Evolutionary conservation across 2,888 invertebrate species (phyloP).

Genomic region (Apoderus coryli): DNA sequence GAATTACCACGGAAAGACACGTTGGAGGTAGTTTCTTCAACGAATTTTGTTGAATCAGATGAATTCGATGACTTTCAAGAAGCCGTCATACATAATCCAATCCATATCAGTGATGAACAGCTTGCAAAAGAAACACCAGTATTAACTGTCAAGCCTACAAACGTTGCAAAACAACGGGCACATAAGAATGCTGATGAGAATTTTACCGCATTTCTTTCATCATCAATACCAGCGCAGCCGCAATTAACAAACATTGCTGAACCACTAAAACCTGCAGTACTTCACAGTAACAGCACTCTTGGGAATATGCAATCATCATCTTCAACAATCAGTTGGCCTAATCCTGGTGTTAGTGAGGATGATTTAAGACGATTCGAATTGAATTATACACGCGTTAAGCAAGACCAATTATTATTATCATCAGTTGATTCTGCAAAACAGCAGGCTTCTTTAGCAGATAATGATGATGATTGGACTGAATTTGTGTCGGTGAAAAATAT

Average conservation of each 20-base stretch:
- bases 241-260: too few relatives aligned
- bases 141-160: conserved; percentile 10
- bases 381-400: conserved; percentile 18
- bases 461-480: conserved; percentile 46
- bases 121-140: too few relatives aligned
- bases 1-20: conserved; percentile 22
- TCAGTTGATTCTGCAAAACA: background rate
- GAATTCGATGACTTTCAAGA: conserved; percentile 13
- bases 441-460: conserved; percentile 2
- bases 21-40: too few relatives aligned
- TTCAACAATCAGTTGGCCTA: conserved; percentile 47
- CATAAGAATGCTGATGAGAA: conserved; percentile 25
- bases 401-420: conserved; percentile 5
- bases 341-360: conserved; percentile 39
- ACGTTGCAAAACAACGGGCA: background rate
- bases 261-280: too few relatives aligned
- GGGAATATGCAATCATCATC: too few relatives aligned
- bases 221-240: conserved; percentile 18
- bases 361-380: conserved; percentile 29
- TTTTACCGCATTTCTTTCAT: conserved; percentile 31
- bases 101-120: too few relatives aligned
- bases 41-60: conserved; percentile 10
- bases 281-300: too few relatives aligned
- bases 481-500: conserved; percentile 34
- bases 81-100: conserved; percentile 9